Base-by-base conservation (phyloP, 2,888 invertebrate genomes). In the Acronicta leporina region DNA sequence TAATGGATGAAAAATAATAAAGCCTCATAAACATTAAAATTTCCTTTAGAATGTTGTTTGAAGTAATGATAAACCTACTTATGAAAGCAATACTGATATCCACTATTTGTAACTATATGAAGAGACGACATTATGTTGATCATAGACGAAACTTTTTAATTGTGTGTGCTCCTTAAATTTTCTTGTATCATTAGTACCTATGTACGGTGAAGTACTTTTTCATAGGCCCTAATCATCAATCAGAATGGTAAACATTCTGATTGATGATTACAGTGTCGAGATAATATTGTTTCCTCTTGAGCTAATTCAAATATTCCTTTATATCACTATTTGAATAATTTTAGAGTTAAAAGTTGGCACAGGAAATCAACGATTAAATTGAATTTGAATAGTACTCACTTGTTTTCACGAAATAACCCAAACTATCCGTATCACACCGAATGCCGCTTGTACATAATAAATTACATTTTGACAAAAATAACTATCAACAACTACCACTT, bases 381-480 rank as follows among this genome's bases (percentile, higher is more conserved):
- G 2, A 46, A 53, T 20, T 20, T 20, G 20, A 2, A 56, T 10
- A 51, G 10, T 38, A 45, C 69, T 68, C 38, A 73, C 77, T 56
- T 58, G 57, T 57, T 49, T 54, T 54, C 40, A 45, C 5, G 15
- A 65, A 65, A 60, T 64, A 44, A 61, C 41, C 44, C 16, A 48
- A 64, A 56, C 42, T 57, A 53, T 63, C 47, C 45, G 15, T 52
- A 43, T 43, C 20, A 56, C 56, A 44, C 42, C 20, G 30, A 30
- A 45, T 48, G 38, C 46, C 42, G 25, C 44, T 54, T 58, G 46
- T 20, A 63, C 20, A 52, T 40, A 60, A 55, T 63, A 56, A 50
- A 66, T 76, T 73, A 73, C 72, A 73, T 75, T 76, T 75, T 72
- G 40, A 14, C 50, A 15, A 11, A 35, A 58, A 33, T 57, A 61